These are phyloP conservation scores for Drosophila erecta DNA, from an alignment of 1,140 invertebrate genomes.

Conservation along the genomic window DNA sequence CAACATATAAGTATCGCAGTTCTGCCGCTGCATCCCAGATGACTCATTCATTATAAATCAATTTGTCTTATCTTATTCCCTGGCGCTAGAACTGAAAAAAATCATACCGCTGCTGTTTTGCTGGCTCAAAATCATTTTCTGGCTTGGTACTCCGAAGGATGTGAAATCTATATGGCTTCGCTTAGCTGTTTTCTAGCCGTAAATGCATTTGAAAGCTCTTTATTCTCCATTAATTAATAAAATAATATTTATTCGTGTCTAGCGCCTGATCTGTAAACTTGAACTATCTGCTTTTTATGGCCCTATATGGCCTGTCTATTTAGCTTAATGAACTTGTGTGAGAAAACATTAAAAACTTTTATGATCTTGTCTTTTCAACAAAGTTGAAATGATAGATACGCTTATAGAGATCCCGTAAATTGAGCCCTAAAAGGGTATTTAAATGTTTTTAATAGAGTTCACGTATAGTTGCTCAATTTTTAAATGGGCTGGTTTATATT, in stretches of 20 bases:
- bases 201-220: conserved; percentile 5
- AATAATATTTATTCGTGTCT: conserved; percentile 35
- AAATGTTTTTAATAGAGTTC: conserved; percentile 21
- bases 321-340: conserved; percentile 66
- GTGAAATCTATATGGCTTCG: neutral
- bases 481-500: neutral
- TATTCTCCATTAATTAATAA: conserved; percentile 20
- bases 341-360: conserved; percentile 54
- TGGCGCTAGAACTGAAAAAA: conserved; percentile 22
- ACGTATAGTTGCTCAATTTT: conserved; percentile 20
- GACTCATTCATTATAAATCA: conserved; percentile 80
- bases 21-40: conserved; percentile 50
- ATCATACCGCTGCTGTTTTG: conserved; percentile 52
- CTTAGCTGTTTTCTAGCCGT: neutral
- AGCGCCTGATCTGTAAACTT: conserved; percentile 47
- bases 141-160: conserved; percentile 7
- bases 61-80: conserved; percentile 66
- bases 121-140: conserved; percentile 12
- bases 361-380: conserved; percentile 45
- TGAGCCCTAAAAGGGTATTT: conserved; percentile 28
- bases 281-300: conserved; percentile 39
- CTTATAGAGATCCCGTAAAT: conserved; percentile 54
- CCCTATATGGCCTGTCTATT: conserved; percentile 48
- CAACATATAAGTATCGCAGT: conserved; percentile 41
- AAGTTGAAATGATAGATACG: conserved; percentile 43